phyloP scores from a whole-genome alignment of 2,113 vertebrate genomes.

The Diadophis punctatus region DNA sequence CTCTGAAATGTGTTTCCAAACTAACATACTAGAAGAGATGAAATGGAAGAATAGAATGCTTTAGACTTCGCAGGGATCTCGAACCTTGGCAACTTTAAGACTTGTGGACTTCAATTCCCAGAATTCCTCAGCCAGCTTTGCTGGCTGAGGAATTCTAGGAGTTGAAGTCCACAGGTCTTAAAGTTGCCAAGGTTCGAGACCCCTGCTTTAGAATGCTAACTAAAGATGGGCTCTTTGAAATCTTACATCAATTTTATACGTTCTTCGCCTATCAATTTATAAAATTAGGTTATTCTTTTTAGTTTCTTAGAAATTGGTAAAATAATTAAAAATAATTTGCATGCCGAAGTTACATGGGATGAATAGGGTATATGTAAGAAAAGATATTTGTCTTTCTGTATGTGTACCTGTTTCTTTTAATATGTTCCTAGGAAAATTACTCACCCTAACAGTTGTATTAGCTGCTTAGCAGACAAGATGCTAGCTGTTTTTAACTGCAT shows the following conservation, averaged over 20 bases:
- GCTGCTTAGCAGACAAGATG: background rate
- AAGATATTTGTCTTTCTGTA: background rate
- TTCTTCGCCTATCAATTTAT: background rate
- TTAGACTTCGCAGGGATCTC: background rate
- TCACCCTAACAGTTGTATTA: background rate
- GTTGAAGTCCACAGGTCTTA: too few relatives aligned
- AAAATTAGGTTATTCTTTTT: accelerated
- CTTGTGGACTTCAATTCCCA: too few relatives aligned
- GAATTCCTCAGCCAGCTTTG: too few relatives aligned
- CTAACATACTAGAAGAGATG: background rate
- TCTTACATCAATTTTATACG: background rate
- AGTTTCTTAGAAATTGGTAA: background rate
- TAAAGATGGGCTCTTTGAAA: background rate
- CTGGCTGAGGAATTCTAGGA: too few relatives aligned
- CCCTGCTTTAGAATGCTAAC: background rate
- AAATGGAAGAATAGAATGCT: background rate
- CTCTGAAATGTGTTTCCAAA: background rate
- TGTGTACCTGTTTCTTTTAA: background rate
- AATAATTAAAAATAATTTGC: background rate
- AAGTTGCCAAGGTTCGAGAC: too few relatives aligned
- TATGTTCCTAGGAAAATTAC: background rate
- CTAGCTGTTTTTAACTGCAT: background rate
- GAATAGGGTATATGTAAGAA: background rate
- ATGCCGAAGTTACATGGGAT: background rate
- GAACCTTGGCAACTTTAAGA: too few relatives aligned